A percentile compares a stretch with the other conserved stretches of the same genome.
phyloP scores from a whole-genome alignment of 2,797 vertebrate species.

The Lutjanus campechanus region DNA sequence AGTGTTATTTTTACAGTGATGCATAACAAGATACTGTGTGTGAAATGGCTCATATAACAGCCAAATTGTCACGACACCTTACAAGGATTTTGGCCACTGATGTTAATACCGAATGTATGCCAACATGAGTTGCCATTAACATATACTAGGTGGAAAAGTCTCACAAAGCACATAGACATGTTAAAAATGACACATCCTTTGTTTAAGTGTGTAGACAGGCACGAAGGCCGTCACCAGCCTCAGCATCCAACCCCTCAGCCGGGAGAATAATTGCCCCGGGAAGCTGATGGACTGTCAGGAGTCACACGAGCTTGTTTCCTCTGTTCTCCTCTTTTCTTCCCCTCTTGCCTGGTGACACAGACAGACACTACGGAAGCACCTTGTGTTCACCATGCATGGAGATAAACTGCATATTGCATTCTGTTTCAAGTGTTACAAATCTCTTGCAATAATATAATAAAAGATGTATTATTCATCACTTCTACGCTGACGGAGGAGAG shows the following conservation, averaged over 20 bases:
- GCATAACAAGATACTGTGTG: slow-evolving; percentile 9
- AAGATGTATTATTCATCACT: slow-evolving; percentile 84
- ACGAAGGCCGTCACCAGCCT: slow-evolving; percentile 56
- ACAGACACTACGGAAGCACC: slow-evolving; percentile 74
- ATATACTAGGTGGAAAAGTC: slow-evolving; percentile 41
- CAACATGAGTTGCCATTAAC: slow-evolving; percentile 35
- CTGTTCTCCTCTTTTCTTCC: slow-evolving; percentile 65
- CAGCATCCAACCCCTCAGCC: slow-evolving; percentile 57
- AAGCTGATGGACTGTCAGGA: slow-evolving; percentile 81
- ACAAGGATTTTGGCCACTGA: slow-evolving; percentile 42
- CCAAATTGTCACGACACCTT: slow-evolving; percentile 32
- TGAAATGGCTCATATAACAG: slow-evolving; percentile 15
- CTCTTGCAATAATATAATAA: slow-evolving; percentile 85
- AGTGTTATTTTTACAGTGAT: neutral
- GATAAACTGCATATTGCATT: slow-evolving; percentile 84
- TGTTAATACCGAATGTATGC: slow-evolving; percentile 29
- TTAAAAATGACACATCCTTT: slow-evolving; percentile 63
- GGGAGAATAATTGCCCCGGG: slow-evolving; percentile 71
- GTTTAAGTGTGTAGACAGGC: slow-evolving; percentile 56
- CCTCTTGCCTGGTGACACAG: slow-evolving; percentile 66
- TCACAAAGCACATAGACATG: slow-evolving; percentile 49
- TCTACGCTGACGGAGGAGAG: slow-evolving; percentile 54
- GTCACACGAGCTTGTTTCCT: slow-evolving; percentile 76
- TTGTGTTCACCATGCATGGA: slow-evolving; percentile 68
- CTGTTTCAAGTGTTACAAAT: slow-evolving; percentile 86